These are phyloP conservation scores for Trissolcus basalis DNA, from an alignment of 1,140 invertebrate species.

Conservation along the genomic window DNA sequence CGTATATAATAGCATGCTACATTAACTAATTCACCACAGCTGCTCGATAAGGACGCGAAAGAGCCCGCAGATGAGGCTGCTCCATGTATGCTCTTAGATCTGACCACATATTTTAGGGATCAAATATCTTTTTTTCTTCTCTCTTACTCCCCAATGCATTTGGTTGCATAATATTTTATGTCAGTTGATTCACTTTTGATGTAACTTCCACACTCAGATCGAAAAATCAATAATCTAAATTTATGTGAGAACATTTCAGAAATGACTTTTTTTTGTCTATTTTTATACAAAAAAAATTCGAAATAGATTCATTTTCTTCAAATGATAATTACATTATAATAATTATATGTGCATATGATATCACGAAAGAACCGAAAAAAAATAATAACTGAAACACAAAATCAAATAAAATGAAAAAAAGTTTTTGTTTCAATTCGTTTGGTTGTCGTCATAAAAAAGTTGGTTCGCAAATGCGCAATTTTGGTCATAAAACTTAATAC, in stretches of 20 bases:
- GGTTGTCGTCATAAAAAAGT: neutral
- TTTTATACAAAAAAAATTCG: no score
- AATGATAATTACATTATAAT: no score
- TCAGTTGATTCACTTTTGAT: neutral
- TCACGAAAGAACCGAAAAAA: no score
- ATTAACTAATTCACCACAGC: constrained; percentile 46
- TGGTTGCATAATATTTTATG: constrained; percentile 1
- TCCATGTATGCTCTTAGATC: constrained; percentile 16
- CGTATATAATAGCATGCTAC: constrained; percentile 35
- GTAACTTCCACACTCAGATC: neutral
- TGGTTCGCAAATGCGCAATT: constrained; percentile 22
- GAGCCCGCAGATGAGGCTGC: constrained; percentile 17
- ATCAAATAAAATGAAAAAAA: no score
- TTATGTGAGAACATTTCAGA: no score
- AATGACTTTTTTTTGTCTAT: no score
- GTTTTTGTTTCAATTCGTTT: no score
- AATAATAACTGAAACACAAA: neutral
- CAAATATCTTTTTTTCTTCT: no score
- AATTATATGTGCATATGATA: no score
- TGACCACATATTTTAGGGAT: constrained; percentile 1
- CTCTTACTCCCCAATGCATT: neutral
- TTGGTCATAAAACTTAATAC: constrained; percentile 21
- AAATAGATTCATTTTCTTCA: no score
- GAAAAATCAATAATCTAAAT: constrained; percentile 3
- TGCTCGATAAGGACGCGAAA: constrained; percentile 40